These are phyloP conservation scores for Rhagologus leucostigma DNA, from an alignment of 2,113 vertebrate genomes.

Conservation along the genomic window DNA sequence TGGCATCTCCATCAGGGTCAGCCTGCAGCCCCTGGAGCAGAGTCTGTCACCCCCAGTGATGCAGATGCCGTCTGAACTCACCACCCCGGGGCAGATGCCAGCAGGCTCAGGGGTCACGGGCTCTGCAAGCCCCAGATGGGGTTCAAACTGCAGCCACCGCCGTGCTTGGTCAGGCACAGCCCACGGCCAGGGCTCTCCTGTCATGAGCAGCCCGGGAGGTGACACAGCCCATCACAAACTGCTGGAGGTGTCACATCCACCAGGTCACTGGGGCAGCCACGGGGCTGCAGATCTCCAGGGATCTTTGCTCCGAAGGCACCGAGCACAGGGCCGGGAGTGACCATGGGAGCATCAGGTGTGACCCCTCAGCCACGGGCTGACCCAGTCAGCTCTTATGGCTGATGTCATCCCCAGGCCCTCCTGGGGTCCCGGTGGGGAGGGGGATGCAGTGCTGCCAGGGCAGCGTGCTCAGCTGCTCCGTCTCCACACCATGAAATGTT, in stretches of 20 bases:
- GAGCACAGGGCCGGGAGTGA: background rate
- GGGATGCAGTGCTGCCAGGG: fast-evolving
- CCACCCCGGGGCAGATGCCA: background rate
- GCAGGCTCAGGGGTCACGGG: background rate
- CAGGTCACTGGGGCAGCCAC: background rate
- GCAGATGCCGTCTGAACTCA: background rate
- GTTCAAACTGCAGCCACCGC: background rate
- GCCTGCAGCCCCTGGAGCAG: background rate
- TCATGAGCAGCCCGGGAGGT: background rate
- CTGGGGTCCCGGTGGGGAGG: background rate
- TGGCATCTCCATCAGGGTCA: background rate
- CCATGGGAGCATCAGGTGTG: background rate
- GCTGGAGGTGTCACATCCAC: background rate
- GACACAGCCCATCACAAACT: background rate
- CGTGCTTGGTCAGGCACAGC: background rate
- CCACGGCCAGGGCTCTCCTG: background rate
- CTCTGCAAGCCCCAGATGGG: background rate
- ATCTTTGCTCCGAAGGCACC: background rate
- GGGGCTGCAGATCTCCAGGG: background rate
- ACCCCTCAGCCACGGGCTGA: background rate
- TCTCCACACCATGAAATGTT: background rate
- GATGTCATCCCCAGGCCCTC: fast-evolving
- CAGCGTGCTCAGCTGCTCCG: fast-evolving
- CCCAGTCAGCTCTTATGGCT: background rate
- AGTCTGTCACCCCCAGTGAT: background rate